Evolutionary conservation across 2,113 vertebrate genomes (phyloP), one percentile per base, ranked within the genome.

Genomic region (Microtus montanus): DNA sequence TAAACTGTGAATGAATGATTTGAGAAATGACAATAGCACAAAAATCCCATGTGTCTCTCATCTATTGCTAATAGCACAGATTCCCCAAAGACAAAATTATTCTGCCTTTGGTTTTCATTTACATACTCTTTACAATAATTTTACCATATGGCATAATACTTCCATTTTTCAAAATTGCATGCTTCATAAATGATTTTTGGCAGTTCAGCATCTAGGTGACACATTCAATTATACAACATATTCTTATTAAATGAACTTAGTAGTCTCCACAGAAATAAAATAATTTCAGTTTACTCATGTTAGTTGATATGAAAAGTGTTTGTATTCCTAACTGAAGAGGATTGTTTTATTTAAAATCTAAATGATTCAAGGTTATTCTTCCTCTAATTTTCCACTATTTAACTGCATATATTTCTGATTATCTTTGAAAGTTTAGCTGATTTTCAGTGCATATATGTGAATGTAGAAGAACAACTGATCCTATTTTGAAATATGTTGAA

Each of bases 51-150:
- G 7, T 86, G 8, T 12, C 26, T 33, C 2, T 30, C 38, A 61
- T 83, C 24, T 28, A 52, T 80, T 84, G 68, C 2, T 64, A 77
- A 90, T 28, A 71, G 1, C 22, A 71, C 38, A 24, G 0, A 13
- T 90, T 89, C 22, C 14, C 1, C 54, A 78, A 87, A 71, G 41
- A 89, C 5, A 73, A 87, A 87, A 74, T 41, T 80, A 4, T 15
- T 64, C 5, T 86, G 8, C 79, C 49, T 66, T 88, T 52, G 78
- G 20, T 58, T 91, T 89, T 87, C 5, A 87, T 66, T 9, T 3
- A 4, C n/a, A 78, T 75, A 78, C 7, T 68, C 15, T 19, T 87
- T 30, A 95, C 89, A 95, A 71, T 84, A 85, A 85, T 73, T n/a
- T 91, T 93, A 35, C 33, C 17, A 52, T 28, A 71, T 87, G 49